Evolutionary conservation across 2,113 vertebrate genomes (phyloP).

Genomic region (zebrafish (Danio rerio)): GRCz12tu NC_133195.1:10724501-10725000

Average conservation of each 20-base stretch:
- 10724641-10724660: neutral
- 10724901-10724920: neutral
- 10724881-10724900: neutral
- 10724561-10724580: no score
- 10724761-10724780: neutral
- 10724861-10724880: conserved; percentile 9
- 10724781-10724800: neutral
- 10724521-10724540: neutral
- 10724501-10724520: neutral
- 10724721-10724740: neutral
- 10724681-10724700: neutral
- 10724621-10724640: neutral
- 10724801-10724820: neutral
- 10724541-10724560: neutral
- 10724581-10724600: neutral
- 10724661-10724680: conserved; percentile 6
- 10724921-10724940: neutral
- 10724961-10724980: neutral
- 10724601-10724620: neutral
- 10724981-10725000: conserved; percentile 21
- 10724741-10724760: neutral
- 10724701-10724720: neutral
- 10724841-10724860: neutral
- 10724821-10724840: neutral
- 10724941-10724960: neutral